These are phyloP conservation scores for Ridgeia piscesae DNA, from an alignment of 1,140 invertebrate genomes.

Conservation along the genomic window DNA sequence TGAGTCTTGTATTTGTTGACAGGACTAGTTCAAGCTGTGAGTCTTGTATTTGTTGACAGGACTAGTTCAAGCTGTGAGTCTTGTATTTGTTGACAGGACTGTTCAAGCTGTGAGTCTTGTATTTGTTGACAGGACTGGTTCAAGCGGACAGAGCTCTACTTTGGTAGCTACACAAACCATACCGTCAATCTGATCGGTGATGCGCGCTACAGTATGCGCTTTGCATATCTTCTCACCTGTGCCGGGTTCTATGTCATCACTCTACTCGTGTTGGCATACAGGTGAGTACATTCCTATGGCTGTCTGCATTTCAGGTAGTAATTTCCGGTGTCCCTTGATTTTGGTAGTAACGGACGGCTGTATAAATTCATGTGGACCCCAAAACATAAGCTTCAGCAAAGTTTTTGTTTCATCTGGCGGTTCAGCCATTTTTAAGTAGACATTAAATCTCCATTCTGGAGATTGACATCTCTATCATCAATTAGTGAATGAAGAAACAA, in stretches of 20 bases:
- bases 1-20: too few species aligned
- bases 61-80: too few species aligned
- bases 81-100: too few species aligned
- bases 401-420: conserved; percentile 39
- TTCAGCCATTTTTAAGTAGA: not conserved
- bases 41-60: too few species aligned
- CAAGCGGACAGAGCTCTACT: conserved; percentile 68
- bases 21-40: too few species aligned
- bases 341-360: too few species aligned
- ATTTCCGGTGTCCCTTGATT: too few species aligned
- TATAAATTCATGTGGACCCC: too few species aligned
- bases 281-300: conserved; percentile 56
- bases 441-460: not conserved
- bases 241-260: conserved; percentile 66
- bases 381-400: too few species aligned
- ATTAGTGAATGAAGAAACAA: too few species aligned
- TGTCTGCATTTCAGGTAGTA: too few species aligned
- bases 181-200: conserved; percentile 51
- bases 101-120: not conserved
- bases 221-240: conserved; percentile 74
- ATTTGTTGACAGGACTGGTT: conserved; percentile 65
- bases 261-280: conserved; percentile 68
- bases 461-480: too few species aligned
- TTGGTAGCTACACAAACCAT: conserved; percentile 69
- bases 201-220: conserved; percentile 68